These are phyloP conservation scores for Percopsis transmontana DNA, from an alignment of 2,113 vertebrate genomes.

Conservation along the genomic window DNA sequence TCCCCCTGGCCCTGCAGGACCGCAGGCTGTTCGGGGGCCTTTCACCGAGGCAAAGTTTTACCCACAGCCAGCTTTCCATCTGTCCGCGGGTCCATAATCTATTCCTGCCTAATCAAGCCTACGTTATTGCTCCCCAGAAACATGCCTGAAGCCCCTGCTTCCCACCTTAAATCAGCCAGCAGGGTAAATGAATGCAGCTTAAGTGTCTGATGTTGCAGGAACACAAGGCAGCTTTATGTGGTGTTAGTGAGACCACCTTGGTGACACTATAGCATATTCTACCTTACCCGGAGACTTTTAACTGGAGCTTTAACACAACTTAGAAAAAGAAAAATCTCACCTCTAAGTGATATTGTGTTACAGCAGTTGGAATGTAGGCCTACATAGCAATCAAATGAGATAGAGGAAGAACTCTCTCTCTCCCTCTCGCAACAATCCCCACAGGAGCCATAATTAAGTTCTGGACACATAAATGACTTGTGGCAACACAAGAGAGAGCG, in stretches of 20 bases:
- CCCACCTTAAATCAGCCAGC: slow-evolving; percentile 71
- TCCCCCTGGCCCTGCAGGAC: slow-evolving; percentile 30
- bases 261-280: no score
- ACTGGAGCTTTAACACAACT: no score
- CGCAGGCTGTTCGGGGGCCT: background rate
- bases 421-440: slow-evolving; percentile 35
- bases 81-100: slow-evolving; percentile 56
- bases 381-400: no score
- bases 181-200: slow-evolving; percentile 29
- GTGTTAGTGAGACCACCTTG: no score
- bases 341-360: no score
- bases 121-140: slow-evolving; percentile 67
- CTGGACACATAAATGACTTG: slow-evolving; percentile 45
- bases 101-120: slow-evolving; percentile 73
- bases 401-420: no score
- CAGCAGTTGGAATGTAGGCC: no score
- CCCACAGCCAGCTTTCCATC: slow-evolving; percentile 66
- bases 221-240: background rate
- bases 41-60: background rate
- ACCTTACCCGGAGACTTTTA: no score
- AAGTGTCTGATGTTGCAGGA: background rate
- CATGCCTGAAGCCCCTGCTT: slow-evolving; percentile 37
- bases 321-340: no score
- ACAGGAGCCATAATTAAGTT: slow-evolving; percentile 64
- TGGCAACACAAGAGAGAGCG: background rate